A percentile compares a stretch with the other conserved stretches of the same genome.
Evolutionary conservation across 2,888 invertebrate species (phyloP).

Genomic region (Aphidoletes aphidimyza): DNA sequence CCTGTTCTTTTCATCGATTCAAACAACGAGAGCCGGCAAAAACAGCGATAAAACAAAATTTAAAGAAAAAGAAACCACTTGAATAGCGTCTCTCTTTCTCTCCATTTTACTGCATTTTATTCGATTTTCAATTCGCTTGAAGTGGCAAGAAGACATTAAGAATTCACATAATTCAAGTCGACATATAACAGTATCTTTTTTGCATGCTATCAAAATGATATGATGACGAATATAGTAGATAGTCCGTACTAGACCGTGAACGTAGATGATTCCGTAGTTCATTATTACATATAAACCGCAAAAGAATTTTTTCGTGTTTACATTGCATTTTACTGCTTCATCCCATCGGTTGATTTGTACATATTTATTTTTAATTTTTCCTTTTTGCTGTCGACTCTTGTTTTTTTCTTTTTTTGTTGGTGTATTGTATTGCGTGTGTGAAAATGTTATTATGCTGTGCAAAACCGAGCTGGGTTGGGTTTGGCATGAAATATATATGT

Average conservation of each 20-base stretch:
- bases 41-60: neutral
- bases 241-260: neutral
- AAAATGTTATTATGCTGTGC: too few species aligned
- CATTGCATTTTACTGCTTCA: conserved; percentile 16
- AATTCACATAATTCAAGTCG: conserved; percentile 19
- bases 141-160: neutral
- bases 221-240: conserved; percentile 34
- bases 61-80: conserved; percentile 11
- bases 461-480: neutral
- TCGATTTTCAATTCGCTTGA: conserved; percentile 4
- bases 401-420: neutral
- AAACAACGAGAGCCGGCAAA: neutral
- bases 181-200: conserved; percentile 29
- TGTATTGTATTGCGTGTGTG: too few species aligned
- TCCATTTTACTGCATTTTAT: neutral
- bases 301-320: conserved; percentile 39
- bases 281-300: too few species aligned
- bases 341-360: conserved; percentile 6
- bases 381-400: neutral
- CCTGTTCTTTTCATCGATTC: too few species aligned
- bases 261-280: too few species aligned
- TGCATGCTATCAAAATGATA: neutral
- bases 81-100: conserved; percentile 10
- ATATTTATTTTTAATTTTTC: neutral
- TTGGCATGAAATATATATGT: too few species aligned